phyloP scores from a whole-genome alignment of 1,140 invertebrate genomes.

The Formica selysi region DNA sequence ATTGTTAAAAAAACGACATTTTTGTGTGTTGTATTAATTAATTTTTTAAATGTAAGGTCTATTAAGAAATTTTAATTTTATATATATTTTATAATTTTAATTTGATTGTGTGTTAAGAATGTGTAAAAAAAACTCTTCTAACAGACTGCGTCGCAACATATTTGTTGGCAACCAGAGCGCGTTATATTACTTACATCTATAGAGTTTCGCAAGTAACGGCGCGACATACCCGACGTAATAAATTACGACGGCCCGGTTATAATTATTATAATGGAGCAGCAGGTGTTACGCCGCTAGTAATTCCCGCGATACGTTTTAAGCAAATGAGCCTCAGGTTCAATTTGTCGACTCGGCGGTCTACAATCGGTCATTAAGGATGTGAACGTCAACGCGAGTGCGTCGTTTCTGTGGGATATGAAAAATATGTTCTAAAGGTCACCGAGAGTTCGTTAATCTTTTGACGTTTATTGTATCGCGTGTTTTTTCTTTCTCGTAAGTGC shows the following conservation, averaged over 20 bases:
- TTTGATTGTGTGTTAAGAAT: conserved; percentile 29
- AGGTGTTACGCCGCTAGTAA: conserved; percentile 78
- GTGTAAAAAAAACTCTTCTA: conserved; percentile 49
- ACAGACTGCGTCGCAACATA: conserved; percentile 31
- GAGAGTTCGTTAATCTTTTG: conserved; percentile 56
- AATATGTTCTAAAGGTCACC: conserved; percentile 42
- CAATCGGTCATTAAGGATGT: conserved; percentile 81
- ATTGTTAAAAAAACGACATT: neutral
- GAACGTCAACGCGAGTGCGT: conserved; percentile 23
- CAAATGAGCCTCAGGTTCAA: conserved; percentile 83
- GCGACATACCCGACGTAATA: conserved; percentile 76
- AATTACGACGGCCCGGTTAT: conserved; percentile 79
- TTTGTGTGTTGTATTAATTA: neutral
- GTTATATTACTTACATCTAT: conserved; percentile 62
- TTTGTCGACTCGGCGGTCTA: conserved; percentile 78
- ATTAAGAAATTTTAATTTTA: neutral
- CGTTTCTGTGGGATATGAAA: conserved; percentile 41
- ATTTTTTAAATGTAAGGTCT: conserved; percentile 1
- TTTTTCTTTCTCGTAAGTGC: neutral
- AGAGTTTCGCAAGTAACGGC: conserved; percentile 68
- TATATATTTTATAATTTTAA: neutral
- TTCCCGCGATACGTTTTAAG: conserved; percentile 81
- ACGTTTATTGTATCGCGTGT: conserved; percentile 9
- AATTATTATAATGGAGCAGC: conserved; percentile 85
- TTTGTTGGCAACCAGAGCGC: conserved; percentile 46